phyloP scores from a whole-genome alignment of 2,113 vertebrate genomes.

The Neofelis nebulosa region DNA sequence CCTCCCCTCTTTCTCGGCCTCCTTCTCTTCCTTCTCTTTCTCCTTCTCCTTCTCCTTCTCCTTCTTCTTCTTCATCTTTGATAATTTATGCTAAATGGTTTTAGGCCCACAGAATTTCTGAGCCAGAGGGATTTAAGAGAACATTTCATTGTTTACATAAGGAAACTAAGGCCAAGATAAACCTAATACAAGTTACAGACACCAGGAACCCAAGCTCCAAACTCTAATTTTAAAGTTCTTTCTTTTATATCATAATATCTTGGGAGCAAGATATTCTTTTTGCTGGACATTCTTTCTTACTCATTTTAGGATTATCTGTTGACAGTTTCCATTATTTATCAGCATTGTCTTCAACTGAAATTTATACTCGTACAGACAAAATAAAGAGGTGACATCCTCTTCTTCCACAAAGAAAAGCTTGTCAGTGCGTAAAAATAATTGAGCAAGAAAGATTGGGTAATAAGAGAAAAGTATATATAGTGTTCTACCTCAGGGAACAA shows the following conservation, averaged over 20 bases:
- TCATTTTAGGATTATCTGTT: not conserved
- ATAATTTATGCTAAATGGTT: not conserved
- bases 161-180: not conserved
- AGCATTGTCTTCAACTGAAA: not conserved
- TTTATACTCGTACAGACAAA: not conserved
- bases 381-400: not conserved
- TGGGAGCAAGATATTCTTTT: not conserved
- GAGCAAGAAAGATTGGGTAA: not conserved
- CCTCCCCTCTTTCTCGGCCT: not conserved
- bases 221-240: not conserved
- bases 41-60: not conserved
- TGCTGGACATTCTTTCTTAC: not conserved
- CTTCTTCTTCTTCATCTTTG: not conserved
- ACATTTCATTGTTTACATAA: not conserved
- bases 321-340: not conserved
- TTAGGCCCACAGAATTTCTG: not conserved
- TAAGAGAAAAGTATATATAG: not conserved
- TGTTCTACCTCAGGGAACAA: not conserved
- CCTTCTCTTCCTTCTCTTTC: not conserved
- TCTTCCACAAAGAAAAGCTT: not conserved
- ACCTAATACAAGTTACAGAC: not conserved
- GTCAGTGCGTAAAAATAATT: not conserved
- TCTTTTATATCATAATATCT: not conserved
- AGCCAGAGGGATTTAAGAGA: not conserved
- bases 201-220: not conserved